A percentile compares a stretch with the other conserved stretches of the same genome.
Evolutionary conservation across 2,797 vertebrate species (phyloP).

Genomic region (Leptatherina wallacei): DNA sequence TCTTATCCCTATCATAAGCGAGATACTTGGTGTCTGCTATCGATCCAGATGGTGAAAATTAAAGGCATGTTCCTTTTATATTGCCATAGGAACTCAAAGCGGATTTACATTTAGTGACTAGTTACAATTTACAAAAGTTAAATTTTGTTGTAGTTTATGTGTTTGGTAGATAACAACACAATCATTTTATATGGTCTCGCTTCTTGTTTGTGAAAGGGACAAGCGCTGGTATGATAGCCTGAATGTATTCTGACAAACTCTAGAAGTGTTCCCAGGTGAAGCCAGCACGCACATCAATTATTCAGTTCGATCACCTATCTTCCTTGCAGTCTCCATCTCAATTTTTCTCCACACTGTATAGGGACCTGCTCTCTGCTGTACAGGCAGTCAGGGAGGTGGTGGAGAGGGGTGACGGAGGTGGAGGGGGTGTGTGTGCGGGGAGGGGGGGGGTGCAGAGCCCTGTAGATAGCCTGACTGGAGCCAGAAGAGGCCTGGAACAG

Average conservation of each 20-base stretch:
- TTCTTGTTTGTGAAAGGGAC: slow-evolving; percentile 35
- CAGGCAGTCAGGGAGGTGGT: slow-evolving; percentile 46
- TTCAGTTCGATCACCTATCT: slow-evolving; percentile 79
- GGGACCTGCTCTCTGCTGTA: slow-evolving; percentile 53
- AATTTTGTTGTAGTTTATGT: neutral
- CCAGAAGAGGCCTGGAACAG: slow-evolving; percentile 74
- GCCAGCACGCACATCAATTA: slow-evolving; percentile 79
- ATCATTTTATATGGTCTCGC: slow-evolving; percentile 31
- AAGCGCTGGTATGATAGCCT: slow-evolving; percentile 45
- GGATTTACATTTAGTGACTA: slow-evolving; percentile 8
- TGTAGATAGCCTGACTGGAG: slow-evolving; percentile 80
- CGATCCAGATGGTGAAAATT: slow-evolving; percentile 6
- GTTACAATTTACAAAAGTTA: neutral
- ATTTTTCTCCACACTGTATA: slow-evolving; percentile 62
- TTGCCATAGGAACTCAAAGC: neutral
- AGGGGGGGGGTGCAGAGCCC: slow-evolving; percentile 50
- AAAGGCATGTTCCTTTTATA: slow-evolving; percentile 27
- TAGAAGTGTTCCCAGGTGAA: slow-evolving; percentile 71
- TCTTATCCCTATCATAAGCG: slow-evolving; percentile 22
- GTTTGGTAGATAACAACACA: neutral
- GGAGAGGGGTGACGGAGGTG: neutral
- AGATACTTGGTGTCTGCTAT: slow-evolving; percentile 37
- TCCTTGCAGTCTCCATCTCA: slow-evolving; percentile 64
- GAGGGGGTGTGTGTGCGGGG: slow-evolving; percentile 8
- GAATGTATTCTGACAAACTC: slow-evolving; percentile 62